These are phyloP conservation scores for Chinchilla lanigera DNA, from an alignment of 2,113 vertebrate genomes.

Conservation along the genomic window DNA sequence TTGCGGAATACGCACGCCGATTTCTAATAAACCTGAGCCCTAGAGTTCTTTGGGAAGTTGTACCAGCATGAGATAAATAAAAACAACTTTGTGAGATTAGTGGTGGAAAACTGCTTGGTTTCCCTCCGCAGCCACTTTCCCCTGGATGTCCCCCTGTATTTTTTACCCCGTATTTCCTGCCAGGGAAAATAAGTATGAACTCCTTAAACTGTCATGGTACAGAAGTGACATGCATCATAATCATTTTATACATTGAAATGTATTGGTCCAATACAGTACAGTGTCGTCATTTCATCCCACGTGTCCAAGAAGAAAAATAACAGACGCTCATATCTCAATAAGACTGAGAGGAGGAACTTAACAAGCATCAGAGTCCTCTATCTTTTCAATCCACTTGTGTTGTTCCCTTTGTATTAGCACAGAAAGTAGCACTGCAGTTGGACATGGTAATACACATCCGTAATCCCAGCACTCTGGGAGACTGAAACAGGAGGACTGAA, in stretches of 20 bases:
- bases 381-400: accelerated
- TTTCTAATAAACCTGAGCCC: not conserved
- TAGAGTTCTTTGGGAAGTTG: not conserved
- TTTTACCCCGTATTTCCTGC: no score
- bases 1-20: no score
- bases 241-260: not conserved
- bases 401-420: not conserved
- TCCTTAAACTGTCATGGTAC: no score
- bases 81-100: not conserved
- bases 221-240: not conserved
- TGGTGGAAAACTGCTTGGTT: not conserved
- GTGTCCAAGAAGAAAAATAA: not conserved
- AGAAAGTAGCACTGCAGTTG: no score
- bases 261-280: not conserved
- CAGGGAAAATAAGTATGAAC: not conserved
- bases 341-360: not conserved
- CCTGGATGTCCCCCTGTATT: not conserved
- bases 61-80: not conserved
- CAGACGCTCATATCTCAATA: not conserved
- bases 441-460: not conserved
- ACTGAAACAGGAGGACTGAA: not conserved
- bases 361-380: not conserved
- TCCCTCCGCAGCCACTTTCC: not conserved
- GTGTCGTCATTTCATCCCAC: not conserved
- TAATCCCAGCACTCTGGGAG: not conserved